Percentiles rank a stretch among this genome's conserved stretches.
Conservation (phyloP, 1,140 invertebrate species). For the Vanessa atalanta region DNA sequence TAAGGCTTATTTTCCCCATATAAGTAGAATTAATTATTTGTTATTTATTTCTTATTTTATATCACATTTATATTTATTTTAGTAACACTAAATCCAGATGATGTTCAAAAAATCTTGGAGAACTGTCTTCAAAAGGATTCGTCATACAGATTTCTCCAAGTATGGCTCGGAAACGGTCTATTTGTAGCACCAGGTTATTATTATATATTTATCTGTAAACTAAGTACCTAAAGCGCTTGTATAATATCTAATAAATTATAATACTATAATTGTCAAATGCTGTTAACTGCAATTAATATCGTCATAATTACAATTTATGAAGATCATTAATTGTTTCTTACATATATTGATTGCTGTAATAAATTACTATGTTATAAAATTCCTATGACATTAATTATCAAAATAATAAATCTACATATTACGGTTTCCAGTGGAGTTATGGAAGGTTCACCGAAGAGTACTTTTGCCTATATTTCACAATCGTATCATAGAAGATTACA, state of each 20-base stretch:
- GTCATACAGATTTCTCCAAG: conserved; percentile 86
- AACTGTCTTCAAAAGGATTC: conserved; percentile 84
- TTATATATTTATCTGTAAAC: no score
- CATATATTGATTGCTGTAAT: no score
- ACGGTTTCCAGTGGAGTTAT: conserved; percentile 82
- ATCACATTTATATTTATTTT: conserved; percentile 44
- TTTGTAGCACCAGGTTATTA: conserved; percentile 83
- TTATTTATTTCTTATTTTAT: conserved; percentile 2
- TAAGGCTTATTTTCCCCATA: conserved; percentile 30
- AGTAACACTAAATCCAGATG: conserved; percentile 71
- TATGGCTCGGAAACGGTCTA: conserved; percentile 87
- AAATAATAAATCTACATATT: background rate
- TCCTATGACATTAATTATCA: conserved; percentile 35
- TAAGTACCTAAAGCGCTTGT: no score
- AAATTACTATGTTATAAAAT: no score
- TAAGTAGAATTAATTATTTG: background rate
- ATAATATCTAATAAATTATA: no score
- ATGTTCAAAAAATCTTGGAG: conserved; percentile 74
- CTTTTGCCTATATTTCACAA: conserved; percentile 90
- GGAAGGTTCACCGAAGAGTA: conserved; percentile 85
- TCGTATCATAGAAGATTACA: conserved; percentile 87
- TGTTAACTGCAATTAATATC: no score
- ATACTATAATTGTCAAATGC: no score
- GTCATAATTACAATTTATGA: no score
- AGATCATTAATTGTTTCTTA: no score